A percentile compares a stretch with the other conserved stretches of the same genome.
Conservation (phyloP, 2,113 vertebrate species). For the Phrynocephalus versicolor region DNA sequence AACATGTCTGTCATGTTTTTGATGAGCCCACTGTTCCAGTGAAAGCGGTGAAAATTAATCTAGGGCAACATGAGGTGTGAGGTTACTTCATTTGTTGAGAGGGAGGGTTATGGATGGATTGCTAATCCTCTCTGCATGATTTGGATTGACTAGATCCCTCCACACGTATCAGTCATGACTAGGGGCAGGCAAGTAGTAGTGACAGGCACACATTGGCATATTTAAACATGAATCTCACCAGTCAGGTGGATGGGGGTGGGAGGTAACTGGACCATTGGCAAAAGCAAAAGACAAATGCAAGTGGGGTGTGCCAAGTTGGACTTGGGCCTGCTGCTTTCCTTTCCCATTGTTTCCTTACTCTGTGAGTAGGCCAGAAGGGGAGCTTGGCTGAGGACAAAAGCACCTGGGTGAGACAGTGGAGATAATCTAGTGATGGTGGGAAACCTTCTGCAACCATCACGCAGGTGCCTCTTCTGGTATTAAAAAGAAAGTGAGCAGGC, state of each 20-base stretch:
- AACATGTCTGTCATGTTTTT: neutral
- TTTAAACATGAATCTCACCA: neutral
- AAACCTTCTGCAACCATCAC: neutral
- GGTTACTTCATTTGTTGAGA: neutral
- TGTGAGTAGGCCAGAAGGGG: neutral
- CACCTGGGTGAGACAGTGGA: neutral
- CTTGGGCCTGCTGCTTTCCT: neutral
- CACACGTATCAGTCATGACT: neutral
- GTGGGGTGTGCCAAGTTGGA: neutral
- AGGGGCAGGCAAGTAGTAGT: no score
- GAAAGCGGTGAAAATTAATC: neutral
- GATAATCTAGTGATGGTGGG: neutral
- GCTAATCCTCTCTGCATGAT: neutral
- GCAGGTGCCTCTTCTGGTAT: neutral
- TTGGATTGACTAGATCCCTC: neutral
- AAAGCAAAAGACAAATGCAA: neutral
- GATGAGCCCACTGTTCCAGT: neutral
- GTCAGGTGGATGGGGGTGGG: neutral
- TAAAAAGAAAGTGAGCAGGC: neutral
- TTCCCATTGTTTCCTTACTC: neutral
- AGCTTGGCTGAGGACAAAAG: neutral
- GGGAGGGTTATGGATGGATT: neutral
- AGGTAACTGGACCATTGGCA: neutral
- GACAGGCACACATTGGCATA: neutral
- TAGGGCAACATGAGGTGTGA: neutral